Evolutionary conservation across 2,113 vertebrate species (phyloP).

Genomic region (Pagrus major): DNA sequence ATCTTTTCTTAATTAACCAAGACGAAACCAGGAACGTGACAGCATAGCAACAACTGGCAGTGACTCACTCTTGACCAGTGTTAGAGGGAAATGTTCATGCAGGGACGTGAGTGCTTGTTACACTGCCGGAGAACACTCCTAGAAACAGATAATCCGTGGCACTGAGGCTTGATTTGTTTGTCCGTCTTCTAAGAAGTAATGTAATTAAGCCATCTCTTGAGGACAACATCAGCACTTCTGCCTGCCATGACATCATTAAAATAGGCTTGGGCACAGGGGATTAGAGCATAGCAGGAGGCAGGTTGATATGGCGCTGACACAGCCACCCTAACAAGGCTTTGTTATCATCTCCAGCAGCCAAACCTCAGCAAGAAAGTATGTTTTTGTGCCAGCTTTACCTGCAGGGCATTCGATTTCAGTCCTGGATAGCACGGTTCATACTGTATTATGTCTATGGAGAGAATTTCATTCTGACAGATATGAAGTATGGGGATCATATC

Average conservation of each 20-base stretch:
- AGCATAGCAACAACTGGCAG: slow-evolving; percentile 20
- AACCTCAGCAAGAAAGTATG: background rate
- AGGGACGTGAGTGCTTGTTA: background rate
- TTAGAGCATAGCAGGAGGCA: slow-evolving; percentile 44
- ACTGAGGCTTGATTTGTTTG: slow-evolving; percentile 39
- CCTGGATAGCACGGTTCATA: background rate
- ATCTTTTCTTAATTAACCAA: slow-evolving; percentile 8
- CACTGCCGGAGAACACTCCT: slow-evolving; percentile 2
- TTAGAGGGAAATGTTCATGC: background rate
- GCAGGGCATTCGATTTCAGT: background rate
- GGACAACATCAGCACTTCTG: slow-evolving; percentile 63
- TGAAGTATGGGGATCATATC: slow-evolving; percentile 18
- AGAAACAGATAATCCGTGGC: slow-evolving; percentile 16
- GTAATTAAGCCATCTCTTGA: slow-evolving; percentile 60
- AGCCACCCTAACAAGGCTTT: slow-evolving; percentile 28
- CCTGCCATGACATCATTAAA: slow-evolving; percentile 66
- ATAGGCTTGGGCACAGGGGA: slow-evolving; percentile 54
- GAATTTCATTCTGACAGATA: background rate
- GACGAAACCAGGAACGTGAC: slow-evolving; percentile 6
- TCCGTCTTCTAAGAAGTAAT: slow-evolving; percentile 58
- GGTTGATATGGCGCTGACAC: slow-evolving; percentile 58
- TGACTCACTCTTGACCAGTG: background rate
- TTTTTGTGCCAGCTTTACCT: background rate
- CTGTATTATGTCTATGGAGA: background rate
- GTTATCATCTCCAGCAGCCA: slow-evolving; percentile 33